Conservation (phyloP, 30 jellyfish, hydroid and myxozoan genomes). For the Aurelia sp. region DNA sequence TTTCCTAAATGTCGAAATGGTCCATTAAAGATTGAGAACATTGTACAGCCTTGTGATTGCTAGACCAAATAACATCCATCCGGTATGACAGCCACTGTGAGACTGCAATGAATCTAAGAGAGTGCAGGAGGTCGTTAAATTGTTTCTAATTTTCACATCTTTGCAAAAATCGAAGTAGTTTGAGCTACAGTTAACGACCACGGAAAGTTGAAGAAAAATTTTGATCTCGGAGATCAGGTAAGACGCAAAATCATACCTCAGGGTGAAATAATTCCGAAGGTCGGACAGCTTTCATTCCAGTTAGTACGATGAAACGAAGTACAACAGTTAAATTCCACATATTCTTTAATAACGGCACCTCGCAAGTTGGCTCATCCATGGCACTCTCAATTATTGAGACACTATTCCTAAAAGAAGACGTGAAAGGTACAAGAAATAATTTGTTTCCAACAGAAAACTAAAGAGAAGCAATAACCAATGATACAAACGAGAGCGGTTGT, state of each 20-base stretch:
- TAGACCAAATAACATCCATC: too few relatives aligned
- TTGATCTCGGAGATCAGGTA: background rate
- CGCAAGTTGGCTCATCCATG: conserved; percentile 58
- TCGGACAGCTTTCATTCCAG: conserved; percentile 48
- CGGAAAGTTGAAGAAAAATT: background rate
- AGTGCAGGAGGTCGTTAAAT: too few relatives aligned
- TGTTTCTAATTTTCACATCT: too few relatives aligned
- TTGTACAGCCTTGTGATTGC: too few relatives aligned
- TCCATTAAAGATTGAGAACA: too few relatives aligned
- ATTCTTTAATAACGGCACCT: conserved; percentile 2
- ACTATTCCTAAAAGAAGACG: background rate
- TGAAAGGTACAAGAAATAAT: too few relatives aligned
- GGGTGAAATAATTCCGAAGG: conserved; percentile 36
- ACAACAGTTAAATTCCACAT: conserved; percentile 51
- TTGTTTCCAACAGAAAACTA: background rate
- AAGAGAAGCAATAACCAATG: background rate
- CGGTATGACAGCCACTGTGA: too few relatives aligned
- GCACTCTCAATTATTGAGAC: conserved; percentile 59
- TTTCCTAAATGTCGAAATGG: too few relatives aligned
- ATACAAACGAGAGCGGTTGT: background rate
- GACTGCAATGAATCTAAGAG: too few relatives aligned
- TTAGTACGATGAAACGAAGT: conserved; percentile 39
- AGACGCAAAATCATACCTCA: conserved; percentile 18
- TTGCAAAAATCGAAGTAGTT: too few relatives aligned
- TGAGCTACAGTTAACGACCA: background rate